Evolutionary conservation across 2,888 invertebrate genomes (phyloP).

Genomic region (Chrysotoxum bicinctum): DNA sequence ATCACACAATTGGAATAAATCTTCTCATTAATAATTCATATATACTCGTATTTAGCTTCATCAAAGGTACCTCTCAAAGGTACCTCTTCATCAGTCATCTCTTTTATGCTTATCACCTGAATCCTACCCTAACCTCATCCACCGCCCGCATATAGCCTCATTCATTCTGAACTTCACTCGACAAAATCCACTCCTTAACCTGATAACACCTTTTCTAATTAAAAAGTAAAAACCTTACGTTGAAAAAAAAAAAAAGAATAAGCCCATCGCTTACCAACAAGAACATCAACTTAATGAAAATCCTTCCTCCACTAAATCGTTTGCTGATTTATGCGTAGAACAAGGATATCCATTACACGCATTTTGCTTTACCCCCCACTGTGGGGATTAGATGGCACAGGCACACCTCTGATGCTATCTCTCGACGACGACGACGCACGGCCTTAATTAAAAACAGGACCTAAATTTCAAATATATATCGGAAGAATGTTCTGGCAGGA

Average conservation of each 20-base stretch:
- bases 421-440: too few species aligned
- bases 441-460: constrained; percentile 68
- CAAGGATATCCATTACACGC: constrained; percentile 60
- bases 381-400: background rate
- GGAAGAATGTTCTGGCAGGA: constrained; percentile 22
- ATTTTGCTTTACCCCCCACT: constrained; percentile 13
- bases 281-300: constrained; percentile 52
- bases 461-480: constrained; percentile 46
- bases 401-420: constrained; percentile 44
- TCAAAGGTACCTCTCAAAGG: background rate
- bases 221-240: constrained; percentile 40
- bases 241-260: background rate
- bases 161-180: background rate
- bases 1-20: too few species aligned
- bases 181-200: constrained; percentile 43
- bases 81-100: constrained; percentile 10
- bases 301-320: constrained; percentile 38
- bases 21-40: constrained; percentile 1
- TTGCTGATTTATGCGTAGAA: constrained; percentile 56
- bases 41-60: background rate
- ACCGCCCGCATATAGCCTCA: background rate
- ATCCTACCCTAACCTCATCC: background rate
- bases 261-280: constrained; percentile 38
- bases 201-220: constrained; percentile 63
- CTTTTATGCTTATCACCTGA: background rate